phyloP scores from a whole-genome alignment of 1,140 invertebrate genomes.

The Lordiphosa collinella region DNA sequence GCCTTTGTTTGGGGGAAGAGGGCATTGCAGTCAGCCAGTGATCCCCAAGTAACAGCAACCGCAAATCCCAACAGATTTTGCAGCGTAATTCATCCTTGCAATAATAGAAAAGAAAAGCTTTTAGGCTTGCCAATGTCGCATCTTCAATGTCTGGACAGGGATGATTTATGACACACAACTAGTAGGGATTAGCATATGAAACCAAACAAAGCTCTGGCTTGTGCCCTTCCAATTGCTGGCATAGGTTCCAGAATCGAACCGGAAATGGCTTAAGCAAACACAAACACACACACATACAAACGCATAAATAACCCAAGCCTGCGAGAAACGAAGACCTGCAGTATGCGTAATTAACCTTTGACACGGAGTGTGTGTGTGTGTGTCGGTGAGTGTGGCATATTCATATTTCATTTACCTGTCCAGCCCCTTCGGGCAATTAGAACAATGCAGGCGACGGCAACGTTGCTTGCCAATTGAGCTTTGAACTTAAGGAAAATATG shows the following conservation, averaged over 20 bases:
- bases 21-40: slow-evolving; percentile 30
- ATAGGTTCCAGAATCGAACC: slow-evolving; percentile 64
- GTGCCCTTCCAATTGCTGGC: slow-evolving; percentile 38
- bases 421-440: slow-evolving; percentile 56
- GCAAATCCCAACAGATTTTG: slow-evolving; percentile 44
- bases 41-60: slow-evolving; percentile 12
- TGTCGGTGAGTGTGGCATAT: slow-evolving; percentile 28
- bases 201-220: slow-evolving; percentile 51
- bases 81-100: slow-evolving; percentile 36
- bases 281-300: slow-evolving; percentile 9
- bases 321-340: slow-evolving; percentile 49
- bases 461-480: slow-evolving; percentile 51
- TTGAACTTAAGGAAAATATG: slow-evolving; percentile 32
- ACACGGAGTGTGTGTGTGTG: slow-evolving; percentile 32
- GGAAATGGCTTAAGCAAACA: slow-evolving; percentile 72
- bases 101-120: slow-evolving; percentile 56
- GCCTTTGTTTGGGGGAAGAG: slow-evolving; percentile 37
- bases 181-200: slow-evolving; percentile 68
- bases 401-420: slow-evolving; percentile 69
- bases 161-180: slow-evolving; percentile 66
- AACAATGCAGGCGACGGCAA: slow-evolving; percentile 47
- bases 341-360: slow-evolving; percentile 77
- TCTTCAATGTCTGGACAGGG: slow-evolving; percentile 13
- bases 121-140: slow-evolving; percentile 26
- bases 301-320: slow-evolving; percentile 22